A percentile compares a stretch with the other conserved stretches of the same genome.
These are phyloP conservation scores for Erynnis tages DNA, from an alignment of 2,888 invertebrate species.

Conservation along the genomic window DNA sequence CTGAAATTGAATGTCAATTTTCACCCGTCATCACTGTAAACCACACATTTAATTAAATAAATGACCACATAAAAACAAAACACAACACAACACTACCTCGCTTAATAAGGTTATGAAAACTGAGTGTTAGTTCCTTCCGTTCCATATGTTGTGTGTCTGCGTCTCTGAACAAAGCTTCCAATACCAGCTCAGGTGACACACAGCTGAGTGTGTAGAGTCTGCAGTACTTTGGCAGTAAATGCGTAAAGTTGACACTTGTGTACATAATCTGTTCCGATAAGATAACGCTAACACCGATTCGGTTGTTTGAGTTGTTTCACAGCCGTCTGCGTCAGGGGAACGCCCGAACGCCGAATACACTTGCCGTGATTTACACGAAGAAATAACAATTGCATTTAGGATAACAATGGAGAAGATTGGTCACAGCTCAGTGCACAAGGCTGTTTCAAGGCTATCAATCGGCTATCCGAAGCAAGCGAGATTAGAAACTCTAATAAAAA, in stretches of 20 bases:
- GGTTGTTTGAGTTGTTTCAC: constrained; percentile 36
- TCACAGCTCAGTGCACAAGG: constrained; percentile 45
- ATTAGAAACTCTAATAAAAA: constrained; percentile 27
- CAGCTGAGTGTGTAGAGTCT: too few species aligned
- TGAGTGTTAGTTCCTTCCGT: constrained; percentile 70
- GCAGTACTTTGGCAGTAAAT: constrained; percentile 57
- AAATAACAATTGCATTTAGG: constrained; percentile 27
- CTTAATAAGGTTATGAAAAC: constrained; percentile 76
- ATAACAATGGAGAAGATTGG: constrained; percentile 33
- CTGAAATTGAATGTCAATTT: background rate
- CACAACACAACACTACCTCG: constrained; percentile 57
- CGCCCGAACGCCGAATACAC: constrained; percentile 17
- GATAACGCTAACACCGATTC: constrained; percentile 51
- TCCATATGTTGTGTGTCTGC: constrained; percentile 57
- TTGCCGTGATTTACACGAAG: constrained; percentile 18
- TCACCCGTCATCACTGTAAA: background rate
- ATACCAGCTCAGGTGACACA: constrained; percentile 49
- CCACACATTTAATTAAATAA: background rate
- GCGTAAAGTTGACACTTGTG: constrained; percentile 64
- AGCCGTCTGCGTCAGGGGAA: constrained; percentile 22
- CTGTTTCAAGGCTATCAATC: constrained; percentile 38
- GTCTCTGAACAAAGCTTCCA: background rate
- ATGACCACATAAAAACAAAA: background rate
- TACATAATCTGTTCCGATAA: constrained; percentile 76
- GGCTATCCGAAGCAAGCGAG: constrained; percentile 11